Evolutionary conservation across 2,797 vertebrate genomes (phyloP), one percentile per base, ranked within the genome.

Genomic region (Pantherophis alleghaniensis): DNA sequence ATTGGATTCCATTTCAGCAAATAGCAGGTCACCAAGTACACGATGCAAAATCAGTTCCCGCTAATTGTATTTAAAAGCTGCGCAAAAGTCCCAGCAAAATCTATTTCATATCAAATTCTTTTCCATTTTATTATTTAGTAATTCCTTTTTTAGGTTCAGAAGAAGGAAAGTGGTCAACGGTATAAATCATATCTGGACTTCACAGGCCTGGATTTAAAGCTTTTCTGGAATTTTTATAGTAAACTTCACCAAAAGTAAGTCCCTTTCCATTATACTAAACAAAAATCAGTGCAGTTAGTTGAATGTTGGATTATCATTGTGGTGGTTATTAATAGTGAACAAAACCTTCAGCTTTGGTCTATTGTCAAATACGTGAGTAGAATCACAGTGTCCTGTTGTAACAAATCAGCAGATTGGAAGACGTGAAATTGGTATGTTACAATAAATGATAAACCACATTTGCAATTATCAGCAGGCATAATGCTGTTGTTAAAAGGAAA

Each of bases 201-300:
- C 93, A 96, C 97, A 83, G 98, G 98, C 93, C 98, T 99, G 93
- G 98, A 97, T 94, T 97, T 99, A 92, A 96, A 97, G 93, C 98
- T 99, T 86, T 99, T 99, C 96, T 99, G 99, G 99, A 98, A 97
- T 96, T 99, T 99, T 97, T 99, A 99, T 97, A 98, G 95, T 95
- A 99, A 99, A 98, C 98, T 99, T 96, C 97, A 98, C 96, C 97
- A 98, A 96, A 98, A 98, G 99, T 99, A 98, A 98, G 99, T 98
- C 22, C 18, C 4, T 66, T 74, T 59, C 61, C 22, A 2, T 14
- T 79, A 42, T 74, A n/a, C 20, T 7, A n/a, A 86, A 87, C 16
- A 61, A 66, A 89, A 59, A 9, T 42, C 12, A 55, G 28, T 9
- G 9, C 2, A 47, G 55, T 55, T 59, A 14, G 13, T 13, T 90